Percentiles rank a stretch among this genome's conserved stretches.
Conservation (phyloP, 2,797 vertebrate genomes). For the Apogon talboti region DNA sequence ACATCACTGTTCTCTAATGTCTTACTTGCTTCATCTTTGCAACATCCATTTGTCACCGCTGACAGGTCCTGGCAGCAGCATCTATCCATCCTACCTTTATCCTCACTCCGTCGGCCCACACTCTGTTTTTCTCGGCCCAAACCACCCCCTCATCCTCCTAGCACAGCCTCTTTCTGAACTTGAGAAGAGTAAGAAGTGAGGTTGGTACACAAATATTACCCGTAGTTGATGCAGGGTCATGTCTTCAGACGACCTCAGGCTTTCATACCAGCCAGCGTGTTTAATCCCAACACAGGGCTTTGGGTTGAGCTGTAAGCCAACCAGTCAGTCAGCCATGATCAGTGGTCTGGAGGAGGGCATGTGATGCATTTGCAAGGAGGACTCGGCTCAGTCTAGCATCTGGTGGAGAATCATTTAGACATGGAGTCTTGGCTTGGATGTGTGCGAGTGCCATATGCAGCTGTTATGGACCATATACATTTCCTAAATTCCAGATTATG, state of each 20-base stretch:
- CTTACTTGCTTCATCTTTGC: conserved; percentile 83
- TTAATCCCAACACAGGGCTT: conserved; percentile 47
- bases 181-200: conserved; percentile 33
- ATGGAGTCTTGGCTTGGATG: conserved; percentile 30
- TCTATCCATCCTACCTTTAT: conserved; percentile 78
- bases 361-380: conserved; percentile 48
- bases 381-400: conserved; percentile 48
- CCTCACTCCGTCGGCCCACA: conserved; percentile 65
- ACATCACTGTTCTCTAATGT: conserved; percentile 84
- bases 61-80: conserved; percentile 77
- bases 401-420: conserved; percentile 55
- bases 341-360: conserved; percentile 12
- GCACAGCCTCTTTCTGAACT: conserved; percentile 35
- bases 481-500: background rate
- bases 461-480: background rate
- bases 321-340: conserved; percentile 43
- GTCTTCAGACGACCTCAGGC: conserved; percentile 19
- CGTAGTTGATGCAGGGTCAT: conserved; percentile 38
- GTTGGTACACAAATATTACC: conserved; percentile 23
- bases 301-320: conserved; percentile 36
- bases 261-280: conserved; percentile 26
- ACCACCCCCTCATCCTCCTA: conserved; percentile 22
- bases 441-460: conserved; percentile 4
- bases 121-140: conserved; percentile 47
- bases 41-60: conserved; percentile 81